phyloP scores from a whole-genome alignment of 2,797 vertebrate species.

The Gambelia wislizenii region DNA sequence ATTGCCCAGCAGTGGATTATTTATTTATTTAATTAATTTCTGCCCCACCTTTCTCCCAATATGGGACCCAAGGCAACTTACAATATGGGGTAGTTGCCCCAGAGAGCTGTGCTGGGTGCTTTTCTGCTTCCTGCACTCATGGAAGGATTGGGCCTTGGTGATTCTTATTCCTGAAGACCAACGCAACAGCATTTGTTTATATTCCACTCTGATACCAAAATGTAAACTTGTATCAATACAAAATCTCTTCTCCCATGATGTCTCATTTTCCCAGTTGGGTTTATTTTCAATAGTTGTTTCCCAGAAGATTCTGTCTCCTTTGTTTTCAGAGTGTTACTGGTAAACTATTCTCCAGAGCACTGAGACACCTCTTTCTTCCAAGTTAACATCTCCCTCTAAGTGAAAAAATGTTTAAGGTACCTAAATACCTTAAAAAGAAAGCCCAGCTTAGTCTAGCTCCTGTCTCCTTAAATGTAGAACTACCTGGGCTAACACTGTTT shows the following conservation, averaged over 20 bases:
- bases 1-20: too few relatives aligned
- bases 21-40: too few relatives aligned
- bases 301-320: slow-evolving; percentile 5
- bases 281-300: slow-evolving; percentile 13
- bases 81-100: too few relatives aligned
- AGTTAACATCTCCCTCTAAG: not conserved
- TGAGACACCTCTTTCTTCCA: not conserved
- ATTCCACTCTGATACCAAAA: not conserved
- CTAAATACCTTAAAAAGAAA: too few relatives aligned
- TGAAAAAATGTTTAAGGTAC: not conserved
- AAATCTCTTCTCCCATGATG: not conserved
- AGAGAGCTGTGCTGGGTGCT: not conserved
- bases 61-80: too few relatives aligned
- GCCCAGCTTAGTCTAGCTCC: not conserved
- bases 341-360: not conserved
- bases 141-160: not conserved
- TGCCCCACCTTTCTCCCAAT: too few relatives aligned
- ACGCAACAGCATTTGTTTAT: not conserved
- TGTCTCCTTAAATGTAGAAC: not conserved
- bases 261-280: not conserved
- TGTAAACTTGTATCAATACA: slow-evolving; percentile 12
- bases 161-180: not conserved
- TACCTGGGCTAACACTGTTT: not conserved
- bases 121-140: not conserved
- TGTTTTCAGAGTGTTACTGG: not conserved